Evolutionary conservation across 30 jellyfish, hydroid and myxozoan genomes (phyloP).

Genomic region (Sanderia malayensis): DNA sequence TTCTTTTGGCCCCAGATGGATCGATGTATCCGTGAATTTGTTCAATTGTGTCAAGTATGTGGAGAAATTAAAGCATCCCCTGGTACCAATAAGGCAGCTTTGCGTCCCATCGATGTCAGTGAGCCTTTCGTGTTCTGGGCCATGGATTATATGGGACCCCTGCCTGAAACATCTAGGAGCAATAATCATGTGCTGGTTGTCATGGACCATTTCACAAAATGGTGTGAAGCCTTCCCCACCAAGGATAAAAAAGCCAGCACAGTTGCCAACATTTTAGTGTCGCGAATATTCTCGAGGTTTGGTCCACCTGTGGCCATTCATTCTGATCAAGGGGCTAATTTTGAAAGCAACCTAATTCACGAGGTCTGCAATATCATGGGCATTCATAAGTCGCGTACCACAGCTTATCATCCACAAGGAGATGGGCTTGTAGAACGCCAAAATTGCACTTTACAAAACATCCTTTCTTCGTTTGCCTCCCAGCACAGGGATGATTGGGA

Average conservation of each 20-base stretch:
- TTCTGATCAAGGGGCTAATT: constrained; percentile 54
- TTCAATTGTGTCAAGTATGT: constrained; percentile 36
- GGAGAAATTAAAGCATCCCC: constrained; percentile 4
- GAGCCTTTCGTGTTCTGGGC: constrained; percentile 55
- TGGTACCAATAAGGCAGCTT: constrained; percentile 28
- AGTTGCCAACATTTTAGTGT: constrained; percentile 42
- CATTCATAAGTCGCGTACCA: background rate
- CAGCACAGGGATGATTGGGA: constrained; percentile 23
- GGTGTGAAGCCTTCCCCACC: constrained; percentile 25
- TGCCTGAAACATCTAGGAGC: constrained; percentile 54
- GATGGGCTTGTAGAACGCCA: background rate
- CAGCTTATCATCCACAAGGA: background rate
- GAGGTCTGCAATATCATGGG: constrained; percentile 8
- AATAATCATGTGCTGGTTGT: constrained; percentile 57
- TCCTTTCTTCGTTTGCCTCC: background rate
- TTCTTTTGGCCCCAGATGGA: constrained; percentile 57
- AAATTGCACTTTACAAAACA: background rate
- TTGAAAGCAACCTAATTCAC: constrained; percentile 33
- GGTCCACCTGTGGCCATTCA: constrained; percentile 39
- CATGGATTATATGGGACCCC: constrained; percentile 57
- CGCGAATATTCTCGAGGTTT: constrained; percentile 24
- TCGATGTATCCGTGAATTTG: constrained; percentile 5
- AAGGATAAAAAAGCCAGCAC: constrained; percentile 37
- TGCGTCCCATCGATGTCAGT: constrained; percentile 32
- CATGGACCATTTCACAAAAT: constrained; percentile 5